Percentiles rank a stretch among this genome's conserved stretches.
These are phyloP conservation scores for Drosophila histrio DNA, from an alignment of 2,888 invertebrate species.

Conservation along the genomic window DNA sequence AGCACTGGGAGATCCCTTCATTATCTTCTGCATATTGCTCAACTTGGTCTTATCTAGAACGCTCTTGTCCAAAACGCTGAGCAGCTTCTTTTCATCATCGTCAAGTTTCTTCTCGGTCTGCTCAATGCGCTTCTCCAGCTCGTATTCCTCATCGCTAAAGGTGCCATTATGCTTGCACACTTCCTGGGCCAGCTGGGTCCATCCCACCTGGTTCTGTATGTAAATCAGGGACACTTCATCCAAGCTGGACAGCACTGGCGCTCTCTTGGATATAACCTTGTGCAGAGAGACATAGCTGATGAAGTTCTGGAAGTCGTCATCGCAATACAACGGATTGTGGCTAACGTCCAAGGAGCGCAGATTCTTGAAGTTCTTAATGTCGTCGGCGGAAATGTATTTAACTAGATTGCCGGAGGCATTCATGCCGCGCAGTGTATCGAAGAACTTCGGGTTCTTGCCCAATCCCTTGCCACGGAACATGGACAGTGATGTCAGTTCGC, in stretches of 20 bases:
- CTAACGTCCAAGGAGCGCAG: conserved; percentile 86
- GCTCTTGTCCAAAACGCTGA: conserved; percentile 73
- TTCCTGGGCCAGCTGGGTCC: conserved; percentile 81
- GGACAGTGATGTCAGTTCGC: conserved; percentile 88
- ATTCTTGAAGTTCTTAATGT: conserved; percentile 81
- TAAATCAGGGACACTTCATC: conserved; percentile 60
- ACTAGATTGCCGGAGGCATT: conserved; percentile 85
- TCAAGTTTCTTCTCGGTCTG: conserved; percentile 73
- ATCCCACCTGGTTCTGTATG: conserved; percentile 69
- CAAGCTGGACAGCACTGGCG: conserved; percentile 71
- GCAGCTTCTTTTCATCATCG: conserved; percentile 72
- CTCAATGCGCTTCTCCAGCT: conserved; percentile 73
- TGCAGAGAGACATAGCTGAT: conserved; percentile 84
- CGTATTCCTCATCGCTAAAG: conserved; percentile 44
- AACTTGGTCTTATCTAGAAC: conserved; percentile 70
- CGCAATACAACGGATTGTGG: conserved; percentile 89
- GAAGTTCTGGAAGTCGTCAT: conserved; percentile 88
- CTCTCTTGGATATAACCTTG: conserved; percentile 66
- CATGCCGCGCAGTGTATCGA: conserved; percentile 86
- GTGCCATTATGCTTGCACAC: conserved; percentile 79
- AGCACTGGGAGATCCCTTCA: conserved; percentile 67
- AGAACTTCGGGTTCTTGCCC: conserved; percentile 83
- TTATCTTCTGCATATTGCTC: conserved; percentile 72
- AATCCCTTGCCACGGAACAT: conserved; percentile 87
- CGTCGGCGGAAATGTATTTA: conserved; percentile 72